Evolutionary conservation across 2,797 vertebrate genomes (phyloP), one percentile per base, ranked within the genome.

Genomic region (Odontamblyopus rebecca): DNA sequence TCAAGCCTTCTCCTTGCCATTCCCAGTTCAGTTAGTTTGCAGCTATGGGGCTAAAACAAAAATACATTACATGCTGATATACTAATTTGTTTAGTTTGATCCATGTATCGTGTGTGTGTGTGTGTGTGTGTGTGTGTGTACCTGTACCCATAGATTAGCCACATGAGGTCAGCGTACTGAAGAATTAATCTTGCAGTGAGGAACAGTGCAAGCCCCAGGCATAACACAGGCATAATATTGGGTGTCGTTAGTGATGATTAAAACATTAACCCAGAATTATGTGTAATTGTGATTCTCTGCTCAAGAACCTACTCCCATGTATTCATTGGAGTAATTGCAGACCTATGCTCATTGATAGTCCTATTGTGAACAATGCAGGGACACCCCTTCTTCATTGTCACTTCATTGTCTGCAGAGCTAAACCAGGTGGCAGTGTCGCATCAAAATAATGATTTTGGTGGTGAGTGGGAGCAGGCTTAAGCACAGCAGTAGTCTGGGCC

Each of bases 401-500:
- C 48, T 13, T n/a, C 16, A 30, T 67, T 67, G 16, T 53, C 48
- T 53, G 26, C 29, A 9, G 44, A 51, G 27, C 13, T 48, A 48
- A 27, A 66, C 26, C 63, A 66, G 29, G 48, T 66, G 26, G 27
- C 65, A 54, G 27, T 19, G 32, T 67, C 15, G 18, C 50, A 54
- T 67, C 15, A 30, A 67, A 32, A 67, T 54, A 67, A 51, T 54
- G 27, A 53, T 30, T 30, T 16, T 5, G 48, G 18, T 3, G 13
- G 27, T 32, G 65, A 54, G 79, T 56, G 73, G 72, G 76, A 23
- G 61, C 57, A 30, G 12, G 70, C 71, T 61, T 63, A 60, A 69
- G 67, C 9, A 41, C 53, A 8, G 61, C 78, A 57, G 53, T 71
- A 50, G 32, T 1, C 19, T 8, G 62, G 68, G 69, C 82, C 70